Evolutionary conservation across 1,140 invertebrate species (phyloP).

Genomic region (Scaptomyza graminum): DNA sequence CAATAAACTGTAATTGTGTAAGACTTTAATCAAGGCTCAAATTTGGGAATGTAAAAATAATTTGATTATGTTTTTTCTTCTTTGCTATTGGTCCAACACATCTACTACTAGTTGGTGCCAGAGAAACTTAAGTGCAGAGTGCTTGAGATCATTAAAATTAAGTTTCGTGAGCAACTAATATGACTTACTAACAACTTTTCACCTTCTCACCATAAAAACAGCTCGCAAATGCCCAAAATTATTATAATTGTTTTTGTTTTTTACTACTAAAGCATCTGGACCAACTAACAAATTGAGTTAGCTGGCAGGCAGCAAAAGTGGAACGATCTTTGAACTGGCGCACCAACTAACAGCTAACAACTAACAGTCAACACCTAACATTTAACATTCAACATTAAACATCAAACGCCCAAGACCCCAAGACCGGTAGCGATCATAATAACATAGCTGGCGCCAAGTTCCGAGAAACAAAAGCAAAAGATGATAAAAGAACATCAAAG

Average conservation of each 20-base stretch:
- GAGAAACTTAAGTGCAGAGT: slow-evolving; percentile 29
- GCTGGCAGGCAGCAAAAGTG: slow-evolving; percentile 39
- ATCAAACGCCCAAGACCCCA: slow-evolving; percentile 32
- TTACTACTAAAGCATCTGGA: slow-evolving; percentile 32
- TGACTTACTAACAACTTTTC: slow-evolving; percentile 22
- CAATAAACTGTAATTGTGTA: too few species aligned
- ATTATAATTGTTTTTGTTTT: slow-evolving; percentile 10
- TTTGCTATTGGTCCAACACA: neutral
- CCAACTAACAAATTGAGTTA: slow-evolving; percentile 28
- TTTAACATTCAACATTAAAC: neutral
- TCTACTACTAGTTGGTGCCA: neutral
- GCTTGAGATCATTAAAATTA: slow-evolving; percentile 17
- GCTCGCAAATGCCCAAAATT: slow-evolving; percentile 4
- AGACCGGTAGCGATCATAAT: slow-evolving; percentile 69
- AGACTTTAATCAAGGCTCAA: too few species aligned
- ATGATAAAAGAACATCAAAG: slow-evolving; percentile 5
- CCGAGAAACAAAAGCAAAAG: neutral
- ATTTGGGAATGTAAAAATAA: too few species aligned
- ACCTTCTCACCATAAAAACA: slow-evolving; percentile 13
- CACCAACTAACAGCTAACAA: slow-evolving; percentile 7
- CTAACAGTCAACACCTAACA: neutral
- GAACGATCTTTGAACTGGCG: slow-evolving; percentile 57
- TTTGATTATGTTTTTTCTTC: too few species aligned
- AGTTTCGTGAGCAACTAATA: slow-evolving; percentile 12
- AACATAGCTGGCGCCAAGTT: neutral